Conservation (phyloP, 2,888 invertebrate species). For the Ectemnius lituratus region DNA sequence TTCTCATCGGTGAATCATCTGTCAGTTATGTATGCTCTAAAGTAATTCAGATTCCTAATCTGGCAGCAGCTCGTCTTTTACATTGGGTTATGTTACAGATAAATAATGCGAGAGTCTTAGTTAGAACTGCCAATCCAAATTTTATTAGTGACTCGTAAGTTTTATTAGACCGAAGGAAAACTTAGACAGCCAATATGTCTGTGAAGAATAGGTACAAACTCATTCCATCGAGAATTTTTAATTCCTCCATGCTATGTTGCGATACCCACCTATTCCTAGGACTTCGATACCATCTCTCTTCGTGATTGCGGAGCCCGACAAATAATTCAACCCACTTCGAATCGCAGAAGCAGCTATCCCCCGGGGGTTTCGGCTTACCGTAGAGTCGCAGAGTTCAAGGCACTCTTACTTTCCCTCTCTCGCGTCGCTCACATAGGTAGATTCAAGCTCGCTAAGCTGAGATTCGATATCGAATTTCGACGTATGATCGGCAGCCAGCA, state of each 20-base stretch:
- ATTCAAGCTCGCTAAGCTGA: not conserved
- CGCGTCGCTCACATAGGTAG: not conserved
- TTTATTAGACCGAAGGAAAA: too few species aligned
- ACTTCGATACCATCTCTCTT: too few species aligned
- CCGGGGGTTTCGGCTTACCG: slow-evolving; percentile 1
- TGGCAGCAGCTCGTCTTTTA: too few species aligned
- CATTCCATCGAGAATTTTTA: not conserved
- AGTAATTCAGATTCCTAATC: too few species aligned
- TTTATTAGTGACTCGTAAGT: too few species aligned
- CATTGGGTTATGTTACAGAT: too few species aligned
- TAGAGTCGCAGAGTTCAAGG: not conserved
- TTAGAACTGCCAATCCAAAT: too few species aligned
- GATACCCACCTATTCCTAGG: not conserved
- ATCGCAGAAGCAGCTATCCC: slow-evolving; percentile 27
- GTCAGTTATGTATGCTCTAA: too few species aligned
- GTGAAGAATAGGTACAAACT: not conserved
- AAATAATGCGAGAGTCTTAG: too few species aligned
- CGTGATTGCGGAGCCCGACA: slow-evolving; percentile 20
- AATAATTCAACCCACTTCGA: slow-evolving; percentile 36
- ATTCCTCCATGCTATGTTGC: not conserved
- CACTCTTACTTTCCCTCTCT: slow-evolving; percentile 16
- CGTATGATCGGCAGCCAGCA: slow-evolving; percentile 21
- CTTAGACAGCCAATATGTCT: not conserved
- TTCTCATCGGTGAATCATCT: too few species aligned
- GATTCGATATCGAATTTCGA: not conserved